Percentiles rank a stretch among this genome's conserved stretches.
Conservation (phyloP, 2,797 vertebrate genomes). For the Coranthus polyacanthus region DNA sequence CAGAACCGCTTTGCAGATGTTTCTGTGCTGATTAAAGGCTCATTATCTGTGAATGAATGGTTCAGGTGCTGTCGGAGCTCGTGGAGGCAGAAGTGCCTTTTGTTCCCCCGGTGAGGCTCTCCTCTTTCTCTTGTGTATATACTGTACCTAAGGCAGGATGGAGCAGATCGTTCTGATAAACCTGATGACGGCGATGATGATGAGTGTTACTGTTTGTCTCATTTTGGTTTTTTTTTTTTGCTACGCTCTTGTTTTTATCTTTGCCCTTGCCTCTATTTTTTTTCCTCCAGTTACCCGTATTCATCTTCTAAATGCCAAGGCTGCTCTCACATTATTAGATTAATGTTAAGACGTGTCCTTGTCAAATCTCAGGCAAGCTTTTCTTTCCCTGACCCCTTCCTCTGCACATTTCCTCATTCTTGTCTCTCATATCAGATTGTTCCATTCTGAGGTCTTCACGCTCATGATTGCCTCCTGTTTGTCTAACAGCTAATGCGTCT, state of each 20-base stretch:
- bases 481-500: constrained; percentile 15
- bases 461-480: constrained; percentile 11
- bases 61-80: constrained; percentile 27
- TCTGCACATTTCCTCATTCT: constrained; percentile 17
- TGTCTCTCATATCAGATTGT: constrained; percentile 11
- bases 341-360: constrained; percentile 46
- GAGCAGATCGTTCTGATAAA: constrained; percentile 42
- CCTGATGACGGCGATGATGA: constrained; percentile 9
- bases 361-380: constrained; percentile 35
- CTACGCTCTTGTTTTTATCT: constrained; percentile 5
- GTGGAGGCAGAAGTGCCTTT: constrained; percentile 24
- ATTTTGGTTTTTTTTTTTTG: constrained; percentile 17
- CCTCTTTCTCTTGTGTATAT: constrained; percentile 8
- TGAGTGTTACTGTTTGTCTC: constrained; percentile 5
- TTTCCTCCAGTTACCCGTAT: constrained; percentile 6
- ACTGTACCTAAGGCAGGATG: constrained; percentile 27
- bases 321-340: constrained; percentile 37
- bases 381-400: constrained; percentile 20
- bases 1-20: constrained; percentile 41
- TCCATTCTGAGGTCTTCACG: constrained; percentile 1
- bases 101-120: constrained; percentile 21
- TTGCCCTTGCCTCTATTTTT: constrained; percentile 27
- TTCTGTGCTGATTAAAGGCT: constrained; percentile 46
- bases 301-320: constrained; percentile 34
- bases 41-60: constrained; percentile 22